Base-by-base conservation (phyloP, 2,113 vertebrate genomes). In the Vidua macroura region DNA sequence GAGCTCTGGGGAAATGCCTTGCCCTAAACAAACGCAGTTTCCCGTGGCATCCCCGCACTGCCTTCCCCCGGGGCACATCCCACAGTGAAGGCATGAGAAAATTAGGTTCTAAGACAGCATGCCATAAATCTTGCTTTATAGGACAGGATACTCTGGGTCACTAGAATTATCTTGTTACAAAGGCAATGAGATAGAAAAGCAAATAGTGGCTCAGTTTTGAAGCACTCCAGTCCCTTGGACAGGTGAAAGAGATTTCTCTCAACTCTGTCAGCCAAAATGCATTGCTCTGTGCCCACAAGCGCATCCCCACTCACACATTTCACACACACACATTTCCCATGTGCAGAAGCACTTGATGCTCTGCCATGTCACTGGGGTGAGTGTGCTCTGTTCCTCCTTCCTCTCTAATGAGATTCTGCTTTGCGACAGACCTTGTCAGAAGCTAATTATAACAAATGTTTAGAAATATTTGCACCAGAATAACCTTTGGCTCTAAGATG, bases 391-490 rank as follows among this genome's bases (percentile, higher is more conserved):
- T 33, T 73, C 72, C n/a, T 86, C 33, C 55, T 59, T 77, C 55
- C 63, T 72, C 63, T 51, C 72, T 91, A 52, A 83, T 43, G 52
- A 84, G 53, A 72, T 72, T 93, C 73, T 91, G 52, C 64, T 74
- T 77, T 56, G 85, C 17, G 33, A 81, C 68, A 93, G 75, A 49
- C 56, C 72, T 86, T 95, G 85, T 85, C 93, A 94, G 84, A 77
- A 59, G 67, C 92, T 96, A 94, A 95, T 93, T 92, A 60, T 90
- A 95, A 95, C 78, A 95, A 95, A 94, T 90, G 84, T 33, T 87
- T 64, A 64, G 43, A 79, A 95, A 86, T 80, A 60, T 43, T 80
- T 95, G 81, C 87, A 93, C 83, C 73, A 82, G 55, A 90, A 78
- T 80, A 86, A 92, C 75, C 92, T 95, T 91, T 86, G 92, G 33